These are phyloP conservation scores for Gryllus bimaculatus DNA, from an alignment of 1,140 invertebrate genomes.

Conservation along the genomic window DNA sequence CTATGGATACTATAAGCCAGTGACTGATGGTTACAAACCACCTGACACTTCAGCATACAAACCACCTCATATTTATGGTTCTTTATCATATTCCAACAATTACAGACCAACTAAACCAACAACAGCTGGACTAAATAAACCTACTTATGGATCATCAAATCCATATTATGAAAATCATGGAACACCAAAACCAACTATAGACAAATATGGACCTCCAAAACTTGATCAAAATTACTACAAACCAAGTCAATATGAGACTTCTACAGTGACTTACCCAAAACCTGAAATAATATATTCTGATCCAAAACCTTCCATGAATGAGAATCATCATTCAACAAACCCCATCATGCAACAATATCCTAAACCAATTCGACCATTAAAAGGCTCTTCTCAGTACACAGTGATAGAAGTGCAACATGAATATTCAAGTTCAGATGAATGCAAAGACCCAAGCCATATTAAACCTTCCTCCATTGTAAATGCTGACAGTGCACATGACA, in stretches of 20 bases:
- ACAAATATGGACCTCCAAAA: neutral
- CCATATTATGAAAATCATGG: conserved; percentile 7
- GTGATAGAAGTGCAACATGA: neutral
- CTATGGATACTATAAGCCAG: no score
- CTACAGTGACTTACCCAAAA: neutral
- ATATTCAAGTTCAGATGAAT: neutral
- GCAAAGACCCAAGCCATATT: neutral
- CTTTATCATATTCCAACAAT: conserved; percentile 8
- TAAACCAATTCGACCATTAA: neutral
- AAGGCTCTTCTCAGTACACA: neutral
- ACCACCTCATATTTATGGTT: neutral
- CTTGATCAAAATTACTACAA: conserved; percentile 12
- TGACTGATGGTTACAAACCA: neutral
- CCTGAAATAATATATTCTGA: neutral
- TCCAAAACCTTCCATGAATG: neutral
- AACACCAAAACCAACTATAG: neutral
- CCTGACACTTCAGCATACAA: neutral
- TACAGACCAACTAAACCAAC: conserved; percentile 9
- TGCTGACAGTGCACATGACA: no score
- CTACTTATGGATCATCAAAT: neutral
- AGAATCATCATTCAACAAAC: neutral
- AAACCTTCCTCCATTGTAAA: neutral
- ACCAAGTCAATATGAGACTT: neutral
- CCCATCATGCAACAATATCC: neutral
- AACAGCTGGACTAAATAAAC: neutral